Base-by-base conservation (phyloP, 2,113 vertebrate species). In the Gymnocephalus cernua region DNA sequence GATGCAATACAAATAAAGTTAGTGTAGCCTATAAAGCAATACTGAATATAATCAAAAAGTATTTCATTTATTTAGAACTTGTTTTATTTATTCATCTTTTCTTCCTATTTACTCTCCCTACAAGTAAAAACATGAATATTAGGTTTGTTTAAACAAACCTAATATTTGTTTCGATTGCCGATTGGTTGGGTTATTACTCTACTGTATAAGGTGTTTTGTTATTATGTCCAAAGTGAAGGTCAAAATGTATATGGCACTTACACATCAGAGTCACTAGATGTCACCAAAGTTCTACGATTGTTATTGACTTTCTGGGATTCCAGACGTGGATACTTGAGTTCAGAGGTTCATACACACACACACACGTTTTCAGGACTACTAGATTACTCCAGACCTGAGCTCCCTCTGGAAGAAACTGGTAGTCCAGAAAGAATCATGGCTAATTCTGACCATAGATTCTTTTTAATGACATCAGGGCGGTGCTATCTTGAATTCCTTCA, bases 201-300 rank as follows among this genome's bases (percentile, higher is more conserved):
- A 12, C 67, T 56, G 13, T 41, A 1, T 8, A 25, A 25, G n/a
- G 8, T 29, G 21, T 54, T 23, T 3, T 6, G 8, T 50, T 59
- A 11, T 25, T 9, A 50, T 0, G 7, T 15, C 13, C 32, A 19
- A 29, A 25, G 12, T 12, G 4, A 58, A 27, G 51, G 25, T 19
- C 13, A 32, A 45, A 64, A 63, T 6, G 14, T 15, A 32, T 0
- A 3, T 15, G 6, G 1, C 38, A 74, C 48, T 51, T 78, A 56
- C 62, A 59, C 25, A 18, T 3, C 4, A 23, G 0, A 0, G 56
- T 29, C 93, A 84, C 83, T 66, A 91, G 92, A 76, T 88, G 93
- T 82, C 82, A 19, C 77, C 68, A 84, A n/a, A 77, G 73, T 13
- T 14, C 14, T 8, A 59, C 0, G 4, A 0, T 62, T 67, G 16